Evolutionary conservation across 2,888 invertebrate species (phyloP).

Genomic region (Lithophane ornitopus): DNA sequence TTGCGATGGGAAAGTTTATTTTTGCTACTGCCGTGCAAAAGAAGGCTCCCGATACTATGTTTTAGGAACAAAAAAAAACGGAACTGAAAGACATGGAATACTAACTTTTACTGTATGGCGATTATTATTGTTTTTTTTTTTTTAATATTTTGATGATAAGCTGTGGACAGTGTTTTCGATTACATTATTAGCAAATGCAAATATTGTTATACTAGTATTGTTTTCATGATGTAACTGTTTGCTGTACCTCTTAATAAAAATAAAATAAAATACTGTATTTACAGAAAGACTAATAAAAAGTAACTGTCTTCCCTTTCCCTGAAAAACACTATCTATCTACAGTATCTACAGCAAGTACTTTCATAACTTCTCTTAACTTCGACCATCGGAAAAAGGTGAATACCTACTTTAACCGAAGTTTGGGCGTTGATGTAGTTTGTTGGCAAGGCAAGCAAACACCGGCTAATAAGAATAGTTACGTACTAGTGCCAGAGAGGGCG

Average conservation of each 20-base stretch:
- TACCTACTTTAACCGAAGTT: conserved; percentile 28
- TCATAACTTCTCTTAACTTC: conserved; percentile 37
- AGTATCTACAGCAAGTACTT: conserved; percentile 17
- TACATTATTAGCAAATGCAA: no score
- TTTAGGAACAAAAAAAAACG: neutral
- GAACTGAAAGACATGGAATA: neutral
- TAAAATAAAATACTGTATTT: neutral
- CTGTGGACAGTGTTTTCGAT: no score
- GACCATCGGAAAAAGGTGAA: conserved; percentile 27
- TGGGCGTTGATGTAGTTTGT: conserved; percentile 36
- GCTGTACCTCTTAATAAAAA: no score
- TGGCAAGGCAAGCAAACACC: conserved; percentile 37
- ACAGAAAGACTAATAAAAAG: conserved; percentile 26
- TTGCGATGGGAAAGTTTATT: neutral
- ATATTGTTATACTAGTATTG: no score
- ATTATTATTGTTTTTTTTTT: no score
- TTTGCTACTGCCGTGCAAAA: neutral
- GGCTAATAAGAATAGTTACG: conserved; percentile 25
- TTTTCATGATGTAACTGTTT: no score
- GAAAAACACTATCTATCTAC: conserved; percentile 17
- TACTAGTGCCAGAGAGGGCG: conserved; percentile 12
- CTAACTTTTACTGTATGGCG: conserved; percentile 2
- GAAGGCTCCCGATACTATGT: neutral
- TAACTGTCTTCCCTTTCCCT: conserved; percentile 6
- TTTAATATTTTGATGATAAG: no score